Evolutionary conservation across 1,140 invertebrate species (phyloP).

Genomic region (Helicoverpa armigera): DNA sequence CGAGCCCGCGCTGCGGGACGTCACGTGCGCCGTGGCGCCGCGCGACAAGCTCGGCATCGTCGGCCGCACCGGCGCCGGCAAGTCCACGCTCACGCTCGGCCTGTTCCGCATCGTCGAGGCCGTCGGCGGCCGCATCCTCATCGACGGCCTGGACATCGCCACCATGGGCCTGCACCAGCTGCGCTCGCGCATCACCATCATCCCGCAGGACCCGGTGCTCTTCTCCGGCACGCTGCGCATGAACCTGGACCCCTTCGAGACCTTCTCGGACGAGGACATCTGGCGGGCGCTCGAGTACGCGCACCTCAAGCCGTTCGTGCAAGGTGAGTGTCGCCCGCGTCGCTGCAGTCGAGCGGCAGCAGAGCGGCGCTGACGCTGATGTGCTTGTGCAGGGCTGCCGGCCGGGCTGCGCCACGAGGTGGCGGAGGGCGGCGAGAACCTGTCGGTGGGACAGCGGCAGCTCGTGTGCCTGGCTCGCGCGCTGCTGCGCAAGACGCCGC

Average conservation of each 20-base stretch:
- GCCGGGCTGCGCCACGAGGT: conserved; percentile 93
- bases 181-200: conserved; percentile 95
- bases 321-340: conserved; percentile 80
- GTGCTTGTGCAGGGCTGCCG: conserved; percentile 85
- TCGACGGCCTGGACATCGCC: conserved; percentile 96
- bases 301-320: conserved; percentile 92
- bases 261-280: conserved; percentile 91
- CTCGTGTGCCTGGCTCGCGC: conserved; percentile 96
- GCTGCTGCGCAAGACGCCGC: conserved; percentile 95
- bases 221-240: conserved; percentile 94
- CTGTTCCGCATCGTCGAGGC: conserved; percentile 94
- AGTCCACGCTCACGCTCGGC: conserved; percentile 87
- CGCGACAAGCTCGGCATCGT: conserved; percentile 88
- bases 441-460: conserved; percentile 96
- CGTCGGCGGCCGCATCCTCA: conserved; percentile 93
- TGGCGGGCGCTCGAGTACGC: conserved; percentile 94
- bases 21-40: conserved; percentile 77
- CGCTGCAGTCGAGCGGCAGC: no score
- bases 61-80: conserved; percentile 89
- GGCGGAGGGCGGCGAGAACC: conserved; percentile 95
- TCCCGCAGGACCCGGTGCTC: conserved; percentile 96
- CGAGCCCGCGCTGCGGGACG: conserved; percentile 83
- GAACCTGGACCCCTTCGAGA: conserved; percentile 95
- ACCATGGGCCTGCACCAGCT: conserved; percentile 96
- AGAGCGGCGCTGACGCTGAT: background rate